These are phyloP conservation scores for Hoplodrina ambigua DNA, from an alignment of 2,888 invertebrate species.

Conservation along the genomic window DNA sequence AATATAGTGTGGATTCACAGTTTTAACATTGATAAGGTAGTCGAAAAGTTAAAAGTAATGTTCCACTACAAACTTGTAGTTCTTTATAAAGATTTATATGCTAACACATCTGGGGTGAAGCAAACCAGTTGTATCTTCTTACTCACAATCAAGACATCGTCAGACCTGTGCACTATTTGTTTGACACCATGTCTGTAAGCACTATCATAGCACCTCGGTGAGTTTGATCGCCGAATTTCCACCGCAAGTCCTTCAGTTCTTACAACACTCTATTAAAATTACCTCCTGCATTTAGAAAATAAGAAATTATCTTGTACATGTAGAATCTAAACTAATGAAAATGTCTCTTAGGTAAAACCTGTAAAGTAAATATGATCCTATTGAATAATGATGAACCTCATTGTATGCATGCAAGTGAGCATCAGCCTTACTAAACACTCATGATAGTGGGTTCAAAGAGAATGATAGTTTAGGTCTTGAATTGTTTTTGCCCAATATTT, in stretches of 20 bases:
- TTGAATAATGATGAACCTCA: conserved; percentile 27
- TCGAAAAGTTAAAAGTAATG: neutral
- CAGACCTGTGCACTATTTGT: conserved; percentile 3
- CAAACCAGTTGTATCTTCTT: neutral
- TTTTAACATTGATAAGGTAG: neutral
- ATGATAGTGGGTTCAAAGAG: conserved; percentile 95
- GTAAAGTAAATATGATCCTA: conserved; percentile 47
- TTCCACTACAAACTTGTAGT: conserved; percentile 4
- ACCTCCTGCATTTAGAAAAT: conserved; percentile 23
- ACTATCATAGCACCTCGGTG: conserved; percentile 17
- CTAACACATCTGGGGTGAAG: neutral
- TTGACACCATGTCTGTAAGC: conserved; percentile 11
- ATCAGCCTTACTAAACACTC: conserved; percentile 77
- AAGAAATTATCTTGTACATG: conserved; percentile 34
- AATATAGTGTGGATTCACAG: neutral
- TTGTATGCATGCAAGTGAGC: conserved; percentile 4
- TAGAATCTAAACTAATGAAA: conserved; percentile 42
- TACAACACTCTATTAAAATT: conserved; percentile 14
- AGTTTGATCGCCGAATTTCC: conserved; percentile 26
- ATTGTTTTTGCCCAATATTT: conserved; percentile 99
- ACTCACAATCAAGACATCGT: neutral
- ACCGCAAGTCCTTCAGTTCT: conserved; percentile 23
- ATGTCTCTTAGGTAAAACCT: conserved; percentile 53
- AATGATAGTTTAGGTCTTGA: conserved; percentile 98
- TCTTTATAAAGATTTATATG: neutral